Evolutionary conservation across 1,140 invertebrate species (phyloP).

Genomic region (Gonioctena quinquepunctata): DNA sequence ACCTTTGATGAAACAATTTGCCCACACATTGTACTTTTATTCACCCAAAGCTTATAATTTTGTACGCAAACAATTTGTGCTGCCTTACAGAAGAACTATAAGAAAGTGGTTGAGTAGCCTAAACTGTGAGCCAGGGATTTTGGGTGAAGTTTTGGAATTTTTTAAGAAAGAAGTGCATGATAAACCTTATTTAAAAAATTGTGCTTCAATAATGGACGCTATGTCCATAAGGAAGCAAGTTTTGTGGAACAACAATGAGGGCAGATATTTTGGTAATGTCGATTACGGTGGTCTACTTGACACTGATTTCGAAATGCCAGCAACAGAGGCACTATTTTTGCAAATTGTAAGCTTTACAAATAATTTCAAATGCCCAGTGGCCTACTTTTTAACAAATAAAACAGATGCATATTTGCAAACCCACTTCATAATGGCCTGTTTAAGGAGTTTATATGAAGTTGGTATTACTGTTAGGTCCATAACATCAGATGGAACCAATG

Average conservation of each 20-base stretch:
- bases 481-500: too few species aligned
- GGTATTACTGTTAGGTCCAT: too few species aligned
- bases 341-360: constrained; percentile 25
- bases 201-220: constrained; percentile 37
- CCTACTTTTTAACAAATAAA: constrained; percentile 40
- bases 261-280: constrained; percentile 35
- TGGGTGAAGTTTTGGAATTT: constrained; percentile 26
- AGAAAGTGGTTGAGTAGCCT: constrained; percentile 18
- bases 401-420: constrained; percentile 26
- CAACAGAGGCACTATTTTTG: constrained; percentile 23
- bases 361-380: constrained; percentile 33
- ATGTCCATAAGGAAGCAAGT: constrained; percentile 39
- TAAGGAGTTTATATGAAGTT: too few species aligned
- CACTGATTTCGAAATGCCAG: constrained; percentile 30
- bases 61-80: constrained; percentile 27
- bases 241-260: constrained; percentile 31
- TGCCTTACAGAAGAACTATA: constrained; percentile 25
- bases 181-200: constrained; percentile 27
- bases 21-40: constrained; percentile 33
- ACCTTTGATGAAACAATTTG: constrained; percentile 34
- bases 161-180: constrained; percentile 3
- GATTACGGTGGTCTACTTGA: constrained; percentile 34
- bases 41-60: constrained; percentile 35
- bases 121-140: constrained; percentile 21
- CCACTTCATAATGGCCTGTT: constrained; percentile 29